Percentiles rank a stretch among this genome's conserved stretches.
Conservation (phyloP, 2,797 vertebrate species). For the Discoglossus pictus region DNA sequence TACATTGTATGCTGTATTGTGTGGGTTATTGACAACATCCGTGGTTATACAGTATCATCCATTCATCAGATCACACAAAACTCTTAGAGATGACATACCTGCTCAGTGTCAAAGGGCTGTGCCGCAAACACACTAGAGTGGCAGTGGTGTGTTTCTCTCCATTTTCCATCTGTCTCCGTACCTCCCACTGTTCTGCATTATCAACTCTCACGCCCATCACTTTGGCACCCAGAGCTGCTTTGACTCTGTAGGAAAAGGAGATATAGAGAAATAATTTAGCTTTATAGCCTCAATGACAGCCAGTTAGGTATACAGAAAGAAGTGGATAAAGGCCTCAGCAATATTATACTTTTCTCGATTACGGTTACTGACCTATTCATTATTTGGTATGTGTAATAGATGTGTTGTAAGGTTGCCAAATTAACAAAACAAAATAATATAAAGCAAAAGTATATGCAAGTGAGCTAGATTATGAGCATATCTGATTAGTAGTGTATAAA, state of each 20-base stretch:
- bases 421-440: no score
- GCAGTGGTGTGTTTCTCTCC: conserved; percentile 69
- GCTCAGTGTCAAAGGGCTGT: conserved; percentile 66
- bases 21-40: conserved; percentile 7
- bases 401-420: no score
- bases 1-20: no score
- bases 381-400: no score
- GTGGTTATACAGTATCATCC: conserved; percentile 1
- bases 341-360: conserved; percentile 14
- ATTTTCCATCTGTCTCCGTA: conserved; percentile 88
- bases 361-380: no score
- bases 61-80: background rate
- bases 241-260: conserved; percentile 73
- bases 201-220: conserved; percentile 83
- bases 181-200: conserved; percentile 85
- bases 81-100: conserved; percentile 72
- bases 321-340: conserved; percentile 25
- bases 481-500: no score
- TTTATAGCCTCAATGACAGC: conserved; percentile 28
- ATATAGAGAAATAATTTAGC: conserved; percentile 25
- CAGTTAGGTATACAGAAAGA: background rate
- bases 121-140: conserved; percentile 83
- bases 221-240: conserved; percentile 85
- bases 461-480: no score
- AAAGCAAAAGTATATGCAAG: no score